Evolutionary conservation across 1,140 invertebrate genomes (phyloP), one percentile per base, ranked within the genome.

Genomic region (Andrena cerasifolii): DNA sequence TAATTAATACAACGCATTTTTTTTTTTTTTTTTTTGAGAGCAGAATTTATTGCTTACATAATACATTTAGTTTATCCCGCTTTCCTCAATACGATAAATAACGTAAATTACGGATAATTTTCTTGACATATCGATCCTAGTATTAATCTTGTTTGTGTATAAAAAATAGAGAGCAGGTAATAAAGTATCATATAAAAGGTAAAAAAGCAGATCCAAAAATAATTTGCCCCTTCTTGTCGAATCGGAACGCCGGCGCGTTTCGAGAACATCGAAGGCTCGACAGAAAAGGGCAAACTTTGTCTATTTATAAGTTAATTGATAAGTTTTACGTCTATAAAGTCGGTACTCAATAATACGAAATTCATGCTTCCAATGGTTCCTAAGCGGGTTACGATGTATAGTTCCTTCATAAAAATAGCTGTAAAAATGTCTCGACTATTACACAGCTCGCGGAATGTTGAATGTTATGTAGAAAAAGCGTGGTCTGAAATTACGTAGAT

Each of bases 11-110:
- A 8, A n/a, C n/a, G n/a, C n/a, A n/a, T n/a, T n/a, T n/a, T n/a
- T n/a, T n/a, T n/a, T n/a, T n/a, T n/a, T n/a, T n/a, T n/a, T n/a
- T n/a, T n/a, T n/a, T 76, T 28, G 67, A 76, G 54, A 76, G 73
- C 53, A 76, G 73, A 67, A 76, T 76, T 76, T 76, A 76, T 76
- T 76, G 63, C 65, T 76, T 76, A 76, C 43, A 68, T 58, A 76
- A 68, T 76, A 31, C 73, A 68, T 33, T 76, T 58, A 68, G 16
- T 59, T 68, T 68, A 26, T 68, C 73, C 73, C 73, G 73, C 31
- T 68, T 76, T 76, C 73, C 73, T 76, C 31, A 36, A 26, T 59
- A 59, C 33, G 53, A 58, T 76, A 76, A 76, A 68, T 67, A 75
- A 75, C 28, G 40, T 68, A 68, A 76, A 76, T 49, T 76, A 76